Conservation (phyloP, 2,888 invertebrate species). For the Eupeodes latifasciatus region DNA sequence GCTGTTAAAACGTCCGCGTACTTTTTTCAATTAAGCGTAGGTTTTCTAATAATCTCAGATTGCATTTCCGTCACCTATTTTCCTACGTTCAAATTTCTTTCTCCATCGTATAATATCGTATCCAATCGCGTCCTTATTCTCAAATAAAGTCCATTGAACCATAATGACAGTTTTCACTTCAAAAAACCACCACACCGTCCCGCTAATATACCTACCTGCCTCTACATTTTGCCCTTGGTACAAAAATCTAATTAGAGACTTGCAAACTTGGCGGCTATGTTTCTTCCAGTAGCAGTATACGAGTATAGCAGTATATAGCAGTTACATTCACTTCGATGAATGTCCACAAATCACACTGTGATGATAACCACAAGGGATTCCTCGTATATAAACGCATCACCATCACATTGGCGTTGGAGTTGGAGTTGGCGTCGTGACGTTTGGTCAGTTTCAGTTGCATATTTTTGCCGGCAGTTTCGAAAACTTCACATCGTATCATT, state of each 20-base stretch:
- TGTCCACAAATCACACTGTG: slow-evolving; percentile 75
- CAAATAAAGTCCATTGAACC: slow-evolving; percentile 51
- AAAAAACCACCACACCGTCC: slow-evolving; percentile 55
- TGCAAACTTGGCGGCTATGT: slow-evolving; percentile 63
- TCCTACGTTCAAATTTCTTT: slow-evolving; percentile 19
- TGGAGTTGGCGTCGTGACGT: neutral
- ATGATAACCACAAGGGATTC: slow-evolving; percentile 67
- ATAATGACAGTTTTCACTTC: slow-evolving; percentile 51
- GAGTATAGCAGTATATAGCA: slow-evolving; percentile 29
- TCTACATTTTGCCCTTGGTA: slow-evolving; percentile 60
- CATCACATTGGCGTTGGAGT: neutral
- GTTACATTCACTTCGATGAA: slow-evolving; percentile 69
- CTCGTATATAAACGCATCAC: slow-evolving; percentile 48
- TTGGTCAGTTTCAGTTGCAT: slow-evolving; percentile 37
- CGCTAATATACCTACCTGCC: slow-evolving; percentile 33
- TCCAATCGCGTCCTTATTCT: slow-evolving; percentile 44
- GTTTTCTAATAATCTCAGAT: slow-evolving; percentile 46
- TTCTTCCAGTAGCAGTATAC: slow-evolving; percentile 22
- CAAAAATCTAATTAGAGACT: slow-evolving; percentile 74
- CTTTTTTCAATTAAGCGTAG: slow-evolving; percentile 6
- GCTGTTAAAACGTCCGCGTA: neutral
- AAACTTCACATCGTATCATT: slow-evolving; percentile 47
- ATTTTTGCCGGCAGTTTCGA: slow-evolving; percentile 53
- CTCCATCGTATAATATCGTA: slow-evolving; percentile 5
- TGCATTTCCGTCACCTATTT: slow-evolving; percentile 34